phyloP scores from a whole-genome alignment of 2,113 vertebrate species.

The Ursus arctos region DNA sequence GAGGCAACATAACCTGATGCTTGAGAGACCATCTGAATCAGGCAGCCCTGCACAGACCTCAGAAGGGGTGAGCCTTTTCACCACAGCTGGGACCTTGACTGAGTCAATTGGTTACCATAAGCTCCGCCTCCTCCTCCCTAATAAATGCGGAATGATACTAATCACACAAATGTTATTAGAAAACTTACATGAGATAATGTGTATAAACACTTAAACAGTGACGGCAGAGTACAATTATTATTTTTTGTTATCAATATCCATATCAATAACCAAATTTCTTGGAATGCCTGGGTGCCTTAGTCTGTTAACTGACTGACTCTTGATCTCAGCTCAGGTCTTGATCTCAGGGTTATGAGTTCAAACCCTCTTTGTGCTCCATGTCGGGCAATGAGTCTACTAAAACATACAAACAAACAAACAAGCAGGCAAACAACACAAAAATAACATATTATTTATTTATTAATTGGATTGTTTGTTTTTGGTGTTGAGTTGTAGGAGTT shows the following conservation, averaged over 20 bases:
- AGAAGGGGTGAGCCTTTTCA: neutral
- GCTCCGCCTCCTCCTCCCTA: neutral
- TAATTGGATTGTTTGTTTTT: no score
- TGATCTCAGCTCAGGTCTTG: no score
- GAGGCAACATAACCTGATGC: neutral
- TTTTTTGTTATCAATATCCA: neutral
- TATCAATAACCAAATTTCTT: neutral
- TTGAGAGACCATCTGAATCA: neutral
- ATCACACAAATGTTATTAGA: neutral
- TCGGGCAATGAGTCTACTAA: no score
- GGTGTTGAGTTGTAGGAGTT: no score
- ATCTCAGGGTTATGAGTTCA: no score
- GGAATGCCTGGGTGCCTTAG: no score
- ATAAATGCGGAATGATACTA: neutral
- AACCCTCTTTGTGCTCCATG: no score
- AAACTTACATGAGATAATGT: neutral
- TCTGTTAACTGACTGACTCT: no score
- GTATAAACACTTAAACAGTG: neutral
- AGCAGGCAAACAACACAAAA: no score
- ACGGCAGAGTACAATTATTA: neutral
- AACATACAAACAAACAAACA: no score
- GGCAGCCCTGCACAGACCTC: neutral
- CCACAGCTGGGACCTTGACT: neutral
- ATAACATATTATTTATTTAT: no score
- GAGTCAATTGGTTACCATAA: neutral